Evolutionary conservation across 1,140 invertebrate species (phyloP).

Genomic region (Rhopalosiphum padi): DNA sequence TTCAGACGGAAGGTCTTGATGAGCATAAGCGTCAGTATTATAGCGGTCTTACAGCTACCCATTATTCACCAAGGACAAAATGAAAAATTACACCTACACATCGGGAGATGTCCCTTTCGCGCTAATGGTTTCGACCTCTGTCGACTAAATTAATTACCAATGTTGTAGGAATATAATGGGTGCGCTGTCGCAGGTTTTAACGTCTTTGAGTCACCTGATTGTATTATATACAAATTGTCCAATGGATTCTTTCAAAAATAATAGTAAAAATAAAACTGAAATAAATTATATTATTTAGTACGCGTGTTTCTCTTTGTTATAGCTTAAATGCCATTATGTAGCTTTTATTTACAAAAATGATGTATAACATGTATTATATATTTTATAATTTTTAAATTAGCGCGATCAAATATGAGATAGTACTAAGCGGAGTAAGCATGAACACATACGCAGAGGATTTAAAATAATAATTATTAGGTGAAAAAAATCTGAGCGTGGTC

Average conservation of each 20-base stretch:
- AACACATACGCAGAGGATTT: not conserved
- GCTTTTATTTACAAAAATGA: not conserved
- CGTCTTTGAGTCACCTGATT: constrained; percentile 31
- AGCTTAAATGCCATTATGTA: not conserved
- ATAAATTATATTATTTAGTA: not conserved
- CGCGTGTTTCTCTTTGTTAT: not conserved
- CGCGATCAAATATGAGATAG: too few species aligned
- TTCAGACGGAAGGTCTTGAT: not conserved
- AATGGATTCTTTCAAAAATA: not conserved
- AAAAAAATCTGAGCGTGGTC: not conserved
- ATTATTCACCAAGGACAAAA: constrained; percentile 44
- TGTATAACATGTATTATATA: not conserved
- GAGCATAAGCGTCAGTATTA: constrained; percentile 6
- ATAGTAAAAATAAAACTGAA: not conserved
- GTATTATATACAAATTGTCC: constrained; percentile 11
- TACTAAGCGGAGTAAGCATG: not conserved
- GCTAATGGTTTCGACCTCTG: constrained; percentile 49
- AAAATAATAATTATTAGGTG: not conserved
- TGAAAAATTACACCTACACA: constrained; percentile 50
- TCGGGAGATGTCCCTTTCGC: constrained; percentile 21
- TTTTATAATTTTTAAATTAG: not conserved
- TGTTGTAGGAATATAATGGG: constrained; percentile 43
- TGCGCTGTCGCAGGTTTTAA: constrained; percentile 11
- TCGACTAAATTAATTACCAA: constrained; percentile 52
- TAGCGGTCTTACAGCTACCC: not conserved